These are phyloP conservation scores for Perdita meconis DNA, from an alignment of 2,888 invertebrate genomes.

Conservation along the genomic window DNA sequence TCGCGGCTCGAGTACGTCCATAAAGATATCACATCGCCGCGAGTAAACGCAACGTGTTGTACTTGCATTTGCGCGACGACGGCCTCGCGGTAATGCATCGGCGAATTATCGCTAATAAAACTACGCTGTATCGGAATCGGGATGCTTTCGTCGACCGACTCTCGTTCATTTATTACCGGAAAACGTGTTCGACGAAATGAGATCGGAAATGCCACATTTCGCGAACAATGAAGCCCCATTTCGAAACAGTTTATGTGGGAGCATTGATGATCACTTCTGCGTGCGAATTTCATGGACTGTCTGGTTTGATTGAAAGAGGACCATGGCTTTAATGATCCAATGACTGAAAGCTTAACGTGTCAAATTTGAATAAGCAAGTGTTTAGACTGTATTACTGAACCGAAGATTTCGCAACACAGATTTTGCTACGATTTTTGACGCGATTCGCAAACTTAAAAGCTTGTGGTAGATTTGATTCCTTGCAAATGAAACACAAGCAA, in stretches of 20 bases:
- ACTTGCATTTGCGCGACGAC: constrained; percentile 22
- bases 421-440: too few species aligned
- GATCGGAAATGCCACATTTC: not conserved
- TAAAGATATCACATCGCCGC: constrained; percentile 30
- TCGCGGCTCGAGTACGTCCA: constrained; percentile 3
- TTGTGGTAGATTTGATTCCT: too few species aligned
- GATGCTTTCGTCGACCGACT: not conserved
- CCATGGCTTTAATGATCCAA: too few species aligned
- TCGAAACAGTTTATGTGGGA: not conserved
- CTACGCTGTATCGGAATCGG: constrained; percentile 9
- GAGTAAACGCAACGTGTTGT: constrained; percentile 30
- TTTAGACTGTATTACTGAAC: too few species aligned
- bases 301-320: not conserved
- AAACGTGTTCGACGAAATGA: not conserved
- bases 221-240: not conserved
- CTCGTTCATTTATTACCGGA: constrained; percentile 2
- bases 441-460: too few species aligned
- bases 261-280: not conserved
- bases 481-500: too few species aligned
- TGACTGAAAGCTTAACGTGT: too few species aligned
- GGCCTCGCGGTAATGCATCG: not conserved
- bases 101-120: constrained; percentile 35
- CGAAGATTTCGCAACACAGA: too few species aligned
- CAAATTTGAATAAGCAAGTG: too few species aligned
- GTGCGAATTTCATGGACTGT: not conserved